phyloP scores from a whole-genome alignment of 2,888 invertebrate genomes.

The Seira ritae region DNA sequence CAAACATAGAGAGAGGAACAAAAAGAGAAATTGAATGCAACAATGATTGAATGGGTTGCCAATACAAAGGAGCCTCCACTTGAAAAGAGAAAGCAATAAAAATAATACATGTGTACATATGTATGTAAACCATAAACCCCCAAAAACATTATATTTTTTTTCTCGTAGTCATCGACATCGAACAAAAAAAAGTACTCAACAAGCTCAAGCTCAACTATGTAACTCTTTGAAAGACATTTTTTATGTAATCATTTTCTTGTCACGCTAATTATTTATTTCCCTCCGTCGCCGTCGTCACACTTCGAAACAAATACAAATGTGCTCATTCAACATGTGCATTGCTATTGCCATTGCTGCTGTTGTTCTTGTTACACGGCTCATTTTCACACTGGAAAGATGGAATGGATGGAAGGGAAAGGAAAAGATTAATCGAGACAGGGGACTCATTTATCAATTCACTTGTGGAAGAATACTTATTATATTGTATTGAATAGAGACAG shows the following conservation, averaged over 20 bases:
- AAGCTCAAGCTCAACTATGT: too few species aligned
- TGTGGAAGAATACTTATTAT: too few species aligned
- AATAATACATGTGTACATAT: too few species aligned
- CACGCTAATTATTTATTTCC: conserved; percentile 61
- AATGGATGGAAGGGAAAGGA: neutral
- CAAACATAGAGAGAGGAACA: neutral
- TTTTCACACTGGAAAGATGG: conserved; percentile 19
- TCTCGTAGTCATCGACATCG: too few species aligned
- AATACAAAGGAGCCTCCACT: conserved; percentile 42
- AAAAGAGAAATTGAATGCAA: neutral
- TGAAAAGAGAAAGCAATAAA: neutral
- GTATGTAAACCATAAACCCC: too few species aligned
- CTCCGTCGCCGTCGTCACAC: conserved; percentile 23
- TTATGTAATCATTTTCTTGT: conserved; percentile 53
- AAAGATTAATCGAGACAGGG: conserved; percentile 10
- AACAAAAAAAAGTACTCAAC: too few species aligned
- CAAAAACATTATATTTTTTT: too few species aligned
- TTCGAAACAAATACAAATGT: conserved; percentile 8
- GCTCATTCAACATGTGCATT: conserved; percentile 20
- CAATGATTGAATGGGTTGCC: conserved; percentile 43
- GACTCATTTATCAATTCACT: conserved; percentile 25
- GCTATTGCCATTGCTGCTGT: too few species aligned
- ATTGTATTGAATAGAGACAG: neutral
- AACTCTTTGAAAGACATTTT: neutral
- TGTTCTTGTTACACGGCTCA: conserved; percentile 24